phyloP scores from a whole-genome alignment of 2,797 vertebrate genomes.

The Helarctos malayanus region DNA sequence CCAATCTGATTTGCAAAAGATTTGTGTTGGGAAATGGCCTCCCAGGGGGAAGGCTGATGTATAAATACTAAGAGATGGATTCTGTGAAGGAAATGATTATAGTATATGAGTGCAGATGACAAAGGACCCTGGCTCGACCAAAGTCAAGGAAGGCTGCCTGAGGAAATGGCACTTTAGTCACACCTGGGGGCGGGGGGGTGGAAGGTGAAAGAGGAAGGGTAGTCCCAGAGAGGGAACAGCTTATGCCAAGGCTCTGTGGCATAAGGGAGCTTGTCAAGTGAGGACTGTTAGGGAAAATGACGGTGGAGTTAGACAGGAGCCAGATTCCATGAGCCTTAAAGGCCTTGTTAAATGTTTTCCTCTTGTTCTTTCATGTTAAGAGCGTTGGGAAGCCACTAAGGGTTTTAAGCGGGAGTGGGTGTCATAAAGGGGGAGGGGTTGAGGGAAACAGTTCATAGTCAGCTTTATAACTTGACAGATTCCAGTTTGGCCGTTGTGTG shows the following conservation, averaged over 20 bases:
- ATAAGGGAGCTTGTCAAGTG: not conserved
- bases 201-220: not conserved
- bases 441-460: not conserved
- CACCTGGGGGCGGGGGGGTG: not conserved
- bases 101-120: not conserved
- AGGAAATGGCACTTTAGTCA: not conserved
- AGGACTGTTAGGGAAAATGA: not conserved
- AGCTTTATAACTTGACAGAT: not conserved
- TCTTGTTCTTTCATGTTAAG: not conserved
- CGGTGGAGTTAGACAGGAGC: not conserved
- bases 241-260: not conserved
- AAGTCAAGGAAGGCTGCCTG: not conserved
- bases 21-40: slow-evolving; percentile 37
- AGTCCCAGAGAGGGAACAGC: not conserved
- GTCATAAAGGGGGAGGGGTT: not conserved
- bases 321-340: not conserved
- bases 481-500: not conserved
- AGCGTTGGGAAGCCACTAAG: not conserved
- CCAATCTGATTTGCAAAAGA: slow-evolving; percentile 11
- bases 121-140: not conserved
- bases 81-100: not conserved
- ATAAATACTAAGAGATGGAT: not conserved
- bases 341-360: not conserved
- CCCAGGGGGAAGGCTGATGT: not conserved
- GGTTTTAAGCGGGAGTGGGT: not conserved